phyloP scores from a whole-genome alignment of 1,140 invertebrate genomes.

The Nebria ingens region DNA sequence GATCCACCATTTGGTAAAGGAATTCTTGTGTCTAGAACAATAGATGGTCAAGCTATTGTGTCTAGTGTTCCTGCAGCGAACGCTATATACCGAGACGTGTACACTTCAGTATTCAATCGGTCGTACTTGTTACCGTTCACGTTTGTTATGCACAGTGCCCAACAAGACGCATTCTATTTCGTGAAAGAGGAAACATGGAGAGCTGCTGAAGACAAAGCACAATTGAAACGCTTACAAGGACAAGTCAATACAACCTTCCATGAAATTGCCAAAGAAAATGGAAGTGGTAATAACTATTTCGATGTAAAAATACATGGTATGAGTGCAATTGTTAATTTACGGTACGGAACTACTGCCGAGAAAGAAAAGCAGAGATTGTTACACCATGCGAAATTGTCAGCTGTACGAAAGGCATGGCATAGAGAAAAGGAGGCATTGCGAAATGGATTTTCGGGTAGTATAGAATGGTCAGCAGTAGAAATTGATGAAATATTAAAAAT shows the following conservation, averaged over 20 bases:
- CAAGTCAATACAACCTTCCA: slow-evolving; percentile 91
- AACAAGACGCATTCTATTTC: slow-evolving; percentile 91
- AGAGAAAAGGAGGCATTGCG: slow-evolving; percentile 74
- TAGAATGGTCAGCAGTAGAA: slow-evolving; percentile 68
- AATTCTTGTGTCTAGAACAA: slow-evolving; percentile 72
- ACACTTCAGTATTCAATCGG: slow-evolving; percentile 87
- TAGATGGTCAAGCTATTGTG: slow-evolving; percentile 69
- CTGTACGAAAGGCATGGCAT: slow-evolving; percentile 85
- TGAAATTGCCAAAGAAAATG: slow-evolving; percentile 59
- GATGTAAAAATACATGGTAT: slow-evolving; percentile 79
- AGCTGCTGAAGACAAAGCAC: slow-evolving; percentile 76
- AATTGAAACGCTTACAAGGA: slow-evolving; percentile 77
- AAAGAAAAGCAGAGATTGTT: slow-evolving; percentile 79
- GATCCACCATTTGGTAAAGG: slow-evolving; percentile 85
- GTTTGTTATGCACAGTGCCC: slow-evolving; percentile 76
- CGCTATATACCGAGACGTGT: slow-evolving; percentile 81
- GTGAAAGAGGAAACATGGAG: slow-evolving; percentile 85
- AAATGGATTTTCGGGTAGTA: slow-evolving; percentile 57
- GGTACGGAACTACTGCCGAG: slow-evolving; percentile 81
- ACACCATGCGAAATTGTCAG: slow-evolving; percentile 76
- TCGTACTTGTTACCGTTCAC: slow-evolving; percentile 81
- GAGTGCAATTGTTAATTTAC: slow-evolving; percentile 70
- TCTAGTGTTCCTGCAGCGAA: slow-evolving; percentile 79
- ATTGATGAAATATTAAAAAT: slow-evolving; percentile 78
- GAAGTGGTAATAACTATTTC: slow-evolving; percentile 53